Conservation (phyloP, 1,140 invertebrate genomes). For the Zelostemma sp. region DNA sequence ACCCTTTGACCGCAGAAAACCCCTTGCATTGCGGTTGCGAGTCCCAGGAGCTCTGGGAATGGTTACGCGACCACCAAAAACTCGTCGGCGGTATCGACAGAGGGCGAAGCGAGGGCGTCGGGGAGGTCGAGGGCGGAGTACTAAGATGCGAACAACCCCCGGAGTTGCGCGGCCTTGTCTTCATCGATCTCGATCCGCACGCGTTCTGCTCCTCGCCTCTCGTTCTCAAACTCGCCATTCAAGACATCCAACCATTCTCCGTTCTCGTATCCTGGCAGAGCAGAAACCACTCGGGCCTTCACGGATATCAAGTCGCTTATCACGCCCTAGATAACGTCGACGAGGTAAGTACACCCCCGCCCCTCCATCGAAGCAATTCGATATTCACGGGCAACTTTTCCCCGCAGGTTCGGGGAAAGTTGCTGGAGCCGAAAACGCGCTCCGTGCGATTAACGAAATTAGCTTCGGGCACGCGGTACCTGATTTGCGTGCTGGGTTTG, state of each 20-base stretch:
- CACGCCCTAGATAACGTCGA: constrained; percentile 77
- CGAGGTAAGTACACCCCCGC: constrained; percentile 57
- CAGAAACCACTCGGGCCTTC: constrained; percentile 86
- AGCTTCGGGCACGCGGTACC: constrained; percentile 83
- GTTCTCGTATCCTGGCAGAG: constrained; percentile 90
- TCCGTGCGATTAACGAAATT: constrained; percentile 81
- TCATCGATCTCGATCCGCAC: constrained; percentile 82
- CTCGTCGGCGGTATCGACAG: constrained; percentile 69
- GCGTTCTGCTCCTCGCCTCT: constrained; percentile 86
- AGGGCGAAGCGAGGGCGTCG: constrained; percentile 41
- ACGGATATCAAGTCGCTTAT: constrained; percentile 88
- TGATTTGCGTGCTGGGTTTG: constrained; percentile 88
- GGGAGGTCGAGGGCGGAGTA: constrained; percentile 59
- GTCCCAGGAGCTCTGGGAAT: constrained; percentile 90
- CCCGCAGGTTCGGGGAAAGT: constrained; percentile 81
- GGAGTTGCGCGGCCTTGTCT: constrained; percentile 80
- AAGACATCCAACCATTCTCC: constrained; percentile 90
- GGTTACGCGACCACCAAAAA: constrained; percentile 88
- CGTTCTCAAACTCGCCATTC: constrained; percentile 84
- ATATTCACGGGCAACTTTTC: too few species aligned
- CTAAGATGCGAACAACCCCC: constrained; percentile 84
- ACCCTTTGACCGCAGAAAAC: constrained; percentile 76
- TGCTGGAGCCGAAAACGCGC: constrained; percentile 78
- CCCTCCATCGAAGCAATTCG: too few species aligned
- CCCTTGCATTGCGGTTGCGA: constrained; percentile 88